phyloP scores from a whole-genome alignment of 2,797 vertebrate species.

The Alcedo quadribrachys region DNA sequence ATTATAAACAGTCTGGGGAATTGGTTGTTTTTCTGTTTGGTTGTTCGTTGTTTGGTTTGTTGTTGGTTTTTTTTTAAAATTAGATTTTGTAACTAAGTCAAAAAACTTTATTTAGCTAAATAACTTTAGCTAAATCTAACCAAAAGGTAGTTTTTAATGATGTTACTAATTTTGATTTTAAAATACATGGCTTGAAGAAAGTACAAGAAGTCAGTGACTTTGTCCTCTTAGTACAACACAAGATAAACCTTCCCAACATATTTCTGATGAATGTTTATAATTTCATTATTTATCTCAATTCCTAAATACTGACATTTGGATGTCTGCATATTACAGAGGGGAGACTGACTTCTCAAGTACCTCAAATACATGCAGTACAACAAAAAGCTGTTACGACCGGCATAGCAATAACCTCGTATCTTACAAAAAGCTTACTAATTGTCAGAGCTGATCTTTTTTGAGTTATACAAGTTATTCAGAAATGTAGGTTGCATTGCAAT shows the following conservation, averaged over 20 bases:
- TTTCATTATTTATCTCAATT: background rate
- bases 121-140: background rate
- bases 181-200: rapidly evolving
- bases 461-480: background rate
- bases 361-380: background rate
- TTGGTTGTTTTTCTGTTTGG: no score
- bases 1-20: background rate
- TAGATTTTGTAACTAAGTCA: background rate
- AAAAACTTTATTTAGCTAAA: background rate
- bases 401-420: background rate
- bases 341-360: background rate
- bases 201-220: background rate
- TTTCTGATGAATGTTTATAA: background rate
- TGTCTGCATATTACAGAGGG: background rate
- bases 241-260: background rate
- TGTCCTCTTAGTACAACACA: background rate
- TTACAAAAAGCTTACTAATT: background rate
- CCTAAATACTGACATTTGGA: background rate
- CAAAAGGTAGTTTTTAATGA: background rate
- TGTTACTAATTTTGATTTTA: background rate
- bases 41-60: no score
- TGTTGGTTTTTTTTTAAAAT: background rate
- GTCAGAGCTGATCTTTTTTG: background rate
- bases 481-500: background rate
- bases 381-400: background rate